Conservation (phyloP, 2,888 invertebrate genomes). For the Geotrupes spiniger region DNA sequence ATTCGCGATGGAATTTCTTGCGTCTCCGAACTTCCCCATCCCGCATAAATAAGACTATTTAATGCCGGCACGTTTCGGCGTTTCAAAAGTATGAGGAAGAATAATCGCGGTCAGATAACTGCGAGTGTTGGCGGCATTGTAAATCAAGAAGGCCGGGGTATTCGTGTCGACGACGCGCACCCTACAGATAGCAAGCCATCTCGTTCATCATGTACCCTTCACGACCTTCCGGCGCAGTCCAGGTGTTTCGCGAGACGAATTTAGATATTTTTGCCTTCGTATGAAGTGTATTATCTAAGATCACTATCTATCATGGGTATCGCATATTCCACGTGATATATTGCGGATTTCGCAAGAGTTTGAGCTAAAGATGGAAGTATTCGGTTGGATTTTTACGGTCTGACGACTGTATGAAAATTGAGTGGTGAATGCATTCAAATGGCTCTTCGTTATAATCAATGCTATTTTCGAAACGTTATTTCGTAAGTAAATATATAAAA, state of each 20-base stretch:
- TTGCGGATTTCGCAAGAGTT: too few relatives aligned
- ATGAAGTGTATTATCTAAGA: too few relatives aligned
- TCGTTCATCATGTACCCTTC: constrained; percentile 26
- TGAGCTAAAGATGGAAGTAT: too few relatives aligned
- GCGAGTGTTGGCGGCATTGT: constrained; percentile 23
- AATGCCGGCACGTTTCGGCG: constrained; percentile 4
- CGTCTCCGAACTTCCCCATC: background rate
- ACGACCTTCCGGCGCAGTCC: constrained; percentile 8
- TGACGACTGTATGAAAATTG: too few relatives aligned
- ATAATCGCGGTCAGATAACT: constrained; percentile 26
- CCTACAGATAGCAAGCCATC: constrained; percentile 22
- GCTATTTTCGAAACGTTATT: too few relatives aligned
- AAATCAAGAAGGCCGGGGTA: constrained; percentile 25
- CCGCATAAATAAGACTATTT: constrained; percentile 5
- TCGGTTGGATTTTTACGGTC: too few relatives aligned
- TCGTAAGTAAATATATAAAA: too few relatives aligned
- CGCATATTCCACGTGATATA: too few relatives aligned
- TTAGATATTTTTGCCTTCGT: too few relatives aligned
- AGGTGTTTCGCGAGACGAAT: background rate
- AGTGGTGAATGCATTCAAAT: too few relatives aligned
- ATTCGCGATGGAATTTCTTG: background rate
- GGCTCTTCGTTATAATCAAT: too few relatives aligned
- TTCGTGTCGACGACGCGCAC: constrained; percentile 23
- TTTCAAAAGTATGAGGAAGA: constrained; percentile 10
- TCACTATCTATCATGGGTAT: too few relatives aligned